Base-by-base conservation (phyloP, 1,140 invertebrate species). In the Planococcus citri region DNA sequence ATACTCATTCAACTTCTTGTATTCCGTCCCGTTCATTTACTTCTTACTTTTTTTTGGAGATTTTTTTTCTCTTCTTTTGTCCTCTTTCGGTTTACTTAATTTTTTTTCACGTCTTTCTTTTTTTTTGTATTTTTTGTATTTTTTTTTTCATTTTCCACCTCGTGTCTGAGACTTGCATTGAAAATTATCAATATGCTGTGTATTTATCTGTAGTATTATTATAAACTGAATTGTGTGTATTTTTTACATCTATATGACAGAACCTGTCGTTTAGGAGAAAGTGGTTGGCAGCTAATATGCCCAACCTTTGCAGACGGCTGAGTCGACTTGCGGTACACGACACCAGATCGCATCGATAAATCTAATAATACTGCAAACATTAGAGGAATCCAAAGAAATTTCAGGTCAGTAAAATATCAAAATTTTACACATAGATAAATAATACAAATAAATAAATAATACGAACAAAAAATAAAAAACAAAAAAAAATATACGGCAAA, bases 331-430 rank as follows among this genome's bases (percentile, higher is more conserved):
- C 60, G 60, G 60, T 64, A 27, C 25, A 64, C 25, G 60, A 64
- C 20, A 64, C 60, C 60, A 64, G 10, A 22, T 24, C 22, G 21
- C 22, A 14, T 64, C 60, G 60, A 24, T 64, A 25, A 64, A 64
- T 64, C 60, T 64, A 64, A 64, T 17, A 17, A 2, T 24, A 64
- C 60, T 64, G 60, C 17, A 20, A 64, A 64, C 60, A 64, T 64
- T 10, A 21, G 60, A 64, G 60, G 60, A 64, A 64, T 64, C 60
- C 60, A 64, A 64, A 64, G 60, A 64, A 64, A 64, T 64, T 10
- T 64, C 20, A 64, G 60, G 60, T 64, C 60, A 64, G 60, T 64
- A 64, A 64, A 64, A 64, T 64, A 64, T 25, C 22, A 25, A 64
- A 64, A 24, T 25, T 24, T 64, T 25, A 17, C 9, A 64, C 60